Base-by-base conservation (phyloP, 2,113 vertebrate genomes). In the Sitta europaea region DNA sequence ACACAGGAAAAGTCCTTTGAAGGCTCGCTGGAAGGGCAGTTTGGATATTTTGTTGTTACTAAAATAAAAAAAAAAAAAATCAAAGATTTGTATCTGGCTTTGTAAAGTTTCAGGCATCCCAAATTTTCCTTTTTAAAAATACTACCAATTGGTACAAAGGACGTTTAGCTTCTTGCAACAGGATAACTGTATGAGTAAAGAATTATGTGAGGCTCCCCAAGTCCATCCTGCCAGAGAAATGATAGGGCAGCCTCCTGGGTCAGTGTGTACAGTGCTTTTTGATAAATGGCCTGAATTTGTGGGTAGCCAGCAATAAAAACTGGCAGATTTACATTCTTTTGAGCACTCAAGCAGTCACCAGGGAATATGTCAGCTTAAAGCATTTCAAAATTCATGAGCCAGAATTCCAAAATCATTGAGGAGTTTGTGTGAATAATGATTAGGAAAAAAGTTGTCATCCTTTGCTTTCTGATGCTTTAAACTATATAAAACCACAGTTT, bases 11-110 rank as follows among this genome's bases (percentile, higher is more conserved):
- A 35, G 47, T 66, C 21, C 27, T 86, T 70, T 76, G 35, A 59
- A 83, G 16, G 27, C 11, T 70, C 0, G 0, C 28, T 48, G 35
- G 27, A 73, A 83, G 12, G 51, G 20, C 1, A 45, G 2, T 50
- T 38, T 73, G 27, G 38, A 8, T 73, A 42, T 86, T 85, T 73
- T 50, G 10, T 27, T 88, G 14, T 72, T 88, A n/a, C 25, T 72
- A 61, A 85, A 82, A 31, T 72, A 61, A 85, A 82, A 31, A 61
- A 85, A 82, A 31, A 61, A 85, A 82, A 31, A 63, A 51, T 35
- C 4, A 65, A 47, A 42, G 14, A 35, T 65, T 65, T 65, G 16
- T 50, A 20, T 19, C 28, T 75, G 45, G 3, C 18, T 79, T 86
- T 80, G 50, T 42, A 42, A 22, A 50, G 50, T 45, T 81, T 27